Percentiles rank a stretch among this genome's conserved stretches.
Conservation (phyloP, 2,797 vertebrate species). For the Phrynocephalus forsythii region DNA sequence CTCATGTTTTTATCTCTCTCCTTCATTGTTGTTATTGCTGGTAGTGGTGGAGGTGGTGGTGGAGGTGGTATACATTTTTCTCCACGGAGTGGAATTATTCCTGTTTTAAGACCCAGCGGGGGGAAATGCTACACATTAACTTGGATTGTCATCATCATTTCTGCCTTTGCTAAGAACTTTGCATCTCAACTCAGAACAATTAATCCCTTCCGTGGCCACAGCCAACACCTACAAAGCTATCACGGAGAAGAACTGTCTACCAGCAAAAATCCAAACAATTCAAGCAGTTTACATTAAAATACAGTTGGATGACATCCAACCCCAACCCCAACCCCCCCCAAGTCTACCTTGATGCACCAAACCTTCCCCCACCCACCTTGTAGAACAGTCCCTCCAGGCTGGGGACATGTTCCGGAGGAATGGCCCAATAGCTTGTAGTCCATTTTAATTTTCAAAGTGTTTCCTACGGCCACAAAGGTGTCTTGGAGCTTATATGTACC, state of each 20-base stretch:
- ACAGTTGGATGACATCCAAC: slow-evolving; percentile 2
- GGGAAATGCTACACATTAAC: neutral
- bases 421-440: neutral
- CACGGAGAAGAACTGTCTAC: neutral
- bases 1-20: slow-evolving; percentile 23
- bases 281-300: slow-evolving; percentile 14
- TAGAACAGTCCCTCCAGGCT: neutral
- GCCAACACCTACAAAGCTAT: neutral
- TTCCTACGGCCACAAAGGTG: slow-evolving; percentile 24
- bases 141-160: slow-evolving; percentile 23
- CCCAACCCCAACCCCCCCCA: neutral
- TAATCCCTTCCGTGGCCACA: neutral
- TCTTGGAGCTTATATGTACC: slow-evolving; percentile 18
- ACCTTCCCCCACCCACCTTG: neutral
- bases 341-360: neutral
- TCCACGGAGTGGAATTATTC: slow-evolving; percentile 5
- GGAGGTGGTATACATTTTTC: slow-evolving; percentile 29
- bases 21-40: slow-evolving; percentile 13
- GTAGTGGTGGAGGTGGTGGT: slow-evolving; percentile 2
- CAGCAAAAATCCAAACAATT: slow-evolving; percentile 29
- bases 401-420: slow-evolving; percentile 11
- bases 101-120: slow-evolving; percentile 20
- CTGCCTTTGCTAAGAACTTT: slow-evolving; percentile 26
- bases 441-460: slow-evolving; percentile 13
- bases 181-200: slow-evolving; percentile 8